Base-by-base conservation (phyloP, 2,797 vertebrate genomes). In the Sebastes steindachneri region DNA sequence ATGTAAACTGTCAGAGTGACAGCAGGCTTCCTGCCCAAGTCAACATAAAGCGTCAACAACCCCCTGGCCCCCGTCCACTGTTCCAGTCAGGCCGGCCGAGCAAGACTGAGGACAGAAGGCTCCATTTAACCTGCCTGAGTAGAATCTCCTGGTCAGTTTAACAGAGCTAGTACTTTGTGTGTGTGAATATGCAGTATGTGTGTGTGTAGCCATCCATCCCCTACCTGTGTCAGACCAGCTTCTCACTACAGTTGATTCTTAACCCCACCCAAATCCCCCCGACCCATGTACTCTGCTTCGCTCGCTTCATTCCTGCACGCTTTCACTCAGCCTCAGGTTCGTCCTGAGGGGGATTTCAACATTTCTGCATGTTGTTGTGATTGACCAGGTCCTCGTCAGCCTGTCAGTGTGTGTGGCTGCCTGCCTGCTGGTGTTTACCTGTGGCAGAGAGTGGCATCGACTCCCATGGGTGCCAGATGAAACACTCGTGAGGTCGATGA, bases 71-170 rank as follows among this genome's bases (percentile, higher is more conserved):
- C 7, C 1, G n/a, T 73, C 73, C 17, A 9, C 82, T 68, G n/a
- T 73, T 81, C 77, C 77, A 71, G 77, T 82, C 62, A 55, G 73
- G 26, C 51, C 37, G 58, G 28, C 64, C 57, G 26, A 75, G 74
- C 66, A 64, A 31, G 48, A 59, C 48, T 68, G 65, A 66, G 72
- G 58, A 92, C 86, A 92, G 69, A 88, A 79, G 79, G 64, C 62
- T 80, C 85, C 75, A 87, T 94, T 95, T 92, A 93, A 82, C 60
- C 62, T 45, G 62, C 51, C 21, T 15, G 23, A 82, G 70, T 80
- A 68, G 80, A 87, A 63, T 86, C 72, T 85, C 53, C 21, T 25
- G 19, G 53, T 78, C 72, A 82, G 77, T 84, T 83, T 68, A 73
- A 86, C 64, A 80, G 69, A 82, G 73, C 67, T 53, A 26, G 58